Conservation (phyloP, 1,140 invertebrate genomes). For the Neomicropteryx cornuta region DNA sequence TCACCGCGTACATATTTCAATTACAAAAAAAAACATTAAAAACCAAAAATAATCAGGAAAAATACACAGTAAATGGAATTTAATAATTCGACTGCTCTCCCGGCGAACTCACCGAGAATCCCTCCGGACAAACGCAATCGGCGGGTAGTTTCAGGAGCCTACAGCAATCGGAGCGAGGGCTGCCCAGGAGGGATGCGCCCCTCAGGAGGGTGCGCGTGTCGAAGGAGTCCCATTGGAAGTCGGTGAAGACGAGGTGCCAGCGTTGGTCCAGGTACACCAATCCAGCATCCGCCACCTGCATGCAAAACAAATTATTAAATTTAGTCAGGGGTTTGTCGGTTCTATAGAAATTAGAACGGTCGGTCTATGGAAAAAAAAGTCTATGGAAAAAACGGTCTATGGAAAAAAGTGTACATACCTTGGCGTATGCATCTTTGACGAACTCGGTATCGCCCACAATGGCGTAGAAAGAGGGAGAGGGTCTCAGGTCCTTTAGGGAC, state of each 20-base stretch:
- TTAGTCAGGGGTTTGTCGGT: neutral
- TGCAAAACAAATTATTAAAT: conserved; percentile 3
- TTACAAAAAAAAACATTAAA: too few relatives aligned
- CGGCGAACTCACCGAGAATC: conserved; percentile 20
- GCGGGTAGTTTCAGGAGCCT: conserved; percentile 20
- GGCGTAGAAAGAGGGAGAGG: conserved; percentile 50
- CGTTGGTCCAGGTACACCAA: conserved; percentile 25
- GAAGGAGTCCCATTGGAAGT: conserved; percentile 17
- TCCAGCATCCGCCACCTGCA: conserved; percentile 28
- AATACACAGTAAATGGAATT: too few relatives aligned
- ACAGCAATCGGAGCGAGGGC: conserved; percentile 23
- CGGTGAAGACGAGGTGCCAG: conserved; percentile 31
- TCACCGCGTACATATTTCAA: too few relatives aligned
- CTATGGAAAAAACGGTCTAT: neutral
- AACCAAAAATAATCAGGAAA: too few relatives aligned
- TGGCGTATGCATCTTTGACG: conserved; percentile 28
- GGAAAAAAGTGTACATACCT: conserved; percentile 18
- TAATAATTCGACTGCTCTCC: too few relatives aligned
- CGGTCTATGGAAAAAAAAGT: conserved; percentile 26
- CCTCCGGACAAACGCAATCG: conserved; percentile 21
- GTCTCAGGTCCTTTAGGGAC: conserved; percentile 46
- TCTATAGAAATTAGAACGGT: conserved; percentile 1
- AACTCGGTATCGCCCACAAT: conserved; percentile 27
- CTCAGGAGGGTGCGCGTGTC: conserved; percentile 19
- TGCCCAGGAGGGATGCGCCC: conserved; percentile 20